A percentile compares a stretch with the other conserved stretches of the same genome.
Evolutionary conservation across 1,140 invertebrate species (phyloP).

Genomic region (Pogonomyrmex californicus): DNA sequence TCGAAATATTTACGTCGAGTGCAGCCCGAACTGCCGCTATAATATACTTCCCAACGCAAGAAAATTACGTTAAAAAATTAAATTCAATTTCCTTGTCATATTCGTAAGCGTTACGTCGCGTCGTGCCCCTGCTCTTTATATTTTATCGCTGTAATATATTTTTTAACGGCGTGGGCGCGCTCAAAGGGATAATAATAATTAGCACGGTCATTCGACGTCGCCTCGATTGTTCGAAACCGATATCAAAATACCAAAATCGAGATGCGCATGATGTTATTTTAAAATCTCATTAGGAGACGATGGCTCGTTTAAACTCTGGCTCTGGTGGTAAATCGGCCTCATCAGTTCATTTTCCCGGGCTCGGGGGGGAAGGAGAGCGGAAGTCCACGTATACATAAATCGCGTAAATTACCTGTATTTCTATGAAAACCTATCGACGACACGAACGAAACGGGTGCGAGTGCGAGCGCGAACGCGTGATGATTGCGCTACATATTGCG

Average conservation of each 20-base stretch:
- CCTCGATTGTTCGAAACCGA: background rate
- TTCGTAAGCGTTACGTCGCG: background rate
- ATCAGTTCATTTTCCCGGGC: slow-evolving; percentile 35
- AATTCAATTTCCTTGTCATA: background rate
- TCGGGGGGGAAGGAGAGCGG: too few relatives aligned
- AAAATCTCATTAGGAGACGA: slow-evolving; percentile 38
- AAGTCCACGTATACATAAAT: slow-evolving; percentile 13
- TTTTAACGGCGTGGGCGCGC: background rate
- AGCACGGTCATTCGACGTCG: background rate
- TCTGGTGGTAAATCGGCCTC: slow-evolving; percentile 30
- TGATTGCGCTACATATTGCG: slow-evolving; percentile 58
- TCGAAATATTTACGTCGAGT: background rate
- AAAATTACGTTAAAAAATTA: slow-evolving; percentile 32
- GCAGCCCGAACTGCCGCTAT: background rate
- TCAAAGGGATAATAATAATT: background rate
- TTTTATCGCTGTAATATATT: slow-evolving; percentile 7
- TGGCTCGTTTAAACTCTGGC: slow-evolving; percentile 29
- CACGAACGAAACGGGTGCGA: slow-evolving; percentile 23
- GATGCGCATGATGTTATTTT: slow-evolving; percentile 4
- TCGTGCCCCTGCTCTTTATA: background rate
- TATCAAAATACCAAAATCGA: slow-evolving; percentile 13
- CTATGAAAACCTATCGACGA: slow-evolving; percentile 51
- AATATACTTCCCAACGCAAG: background rate
- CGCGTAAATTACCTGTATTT: slow-evolving; percentile 39
- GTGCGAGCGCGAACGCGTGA: slow-evolving; percentile 35